A percentile compares a stretch with the other conserved stretches of the same genome.
phyloP scores from a whole-genome alignment of 2,888 invertebrate genomes.

The Lycaena phlaeas region DNA sequence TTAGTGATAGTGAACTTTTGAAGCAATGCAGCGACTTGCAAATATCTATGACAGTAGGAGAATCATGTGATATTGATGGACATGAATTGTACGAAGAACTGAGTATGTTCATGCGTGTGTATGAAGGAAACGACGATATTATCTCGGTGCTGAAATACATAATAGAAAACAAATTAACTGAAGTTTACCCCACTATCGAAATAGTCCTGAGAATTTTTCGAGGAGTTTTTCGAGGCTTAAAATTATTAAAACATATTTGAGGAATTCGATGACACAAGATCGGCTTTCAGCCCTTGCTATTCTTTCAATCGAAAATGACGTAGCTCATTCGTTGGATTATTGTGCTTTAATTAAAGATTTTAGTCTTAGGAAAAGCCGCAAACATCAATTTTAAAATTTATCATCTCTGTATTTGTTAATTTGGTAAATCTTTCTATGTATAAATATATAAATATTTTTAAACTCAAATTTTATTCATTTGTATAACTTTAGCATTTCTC shows the following conservation, averaged over 20 bases:
- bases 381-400: slow-evolving; percentile 19
- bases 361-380: slow-evolving; percentile 18
- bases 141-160: slow-evolving; percentile 19
- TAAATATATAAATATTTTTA: neutral
- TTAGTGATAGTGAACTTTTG: slow-evolving; percentile 20
- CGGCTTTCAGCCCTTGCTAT: slow-evolving; percentile 16
- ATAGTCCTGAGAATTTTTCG: slow-evolving; percentile 15
- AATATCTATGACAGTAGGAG: slow-evolving; percentile 23
- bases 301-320: slow-evolving; percentile 12
- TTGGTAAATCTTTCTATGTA: slow-evolving; percentile 6
- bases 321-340: slow-evolving; percentile 21
- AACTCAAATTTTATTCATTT: slow-evolving; percentile 11
- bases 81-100: slow-evolving; percentile 22
- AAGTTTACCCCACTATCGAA: neutral
- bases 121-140: slow-evolving; percentile 17
- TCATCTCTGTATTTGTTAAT: neutral
- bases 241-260: slow-evolving; percentile 21
- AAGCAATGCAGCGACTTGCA: slow-evolving; percentile 21
- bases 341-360: slow-evolving; percentile 20
- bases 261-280: slow-evolving; percentile 19
- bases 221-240: slow-evolving; percentile 24
- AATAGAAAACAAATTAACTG: slow-evolving; percentile 16
- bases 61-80: slow-evolving; percentile 21
- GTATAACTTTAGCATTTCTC: slow-evolving; percentile 11
- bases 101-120: slow-evolving; percentile 23